Evolutionary conservation across 2,797 vertebrate genomes (phyloP).

Genomic region (Mus spretus): DNA sequence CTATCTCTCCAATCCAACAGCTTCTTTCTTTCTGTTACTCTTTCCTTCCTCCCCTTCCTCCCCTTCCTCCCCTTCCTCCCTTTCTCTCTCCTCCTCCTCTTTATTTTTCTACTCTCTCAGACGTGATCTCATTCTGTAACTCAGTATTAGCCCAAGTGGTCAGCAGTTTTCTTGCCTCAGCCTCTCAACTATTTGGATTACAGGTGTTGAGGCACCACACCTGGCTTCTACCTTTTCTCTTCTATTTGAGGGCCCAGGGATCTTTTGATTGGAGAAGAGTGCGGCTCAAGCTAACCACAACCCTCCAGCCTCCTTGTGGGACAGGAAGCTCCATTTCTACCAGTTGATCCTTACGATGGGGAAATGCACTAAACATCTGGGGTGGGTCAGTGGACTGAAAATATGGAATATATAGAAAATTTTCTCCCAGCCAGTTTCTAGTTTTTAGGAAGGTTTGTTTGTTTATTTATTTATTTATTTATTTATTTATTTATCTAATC

Average conservation of each 20-base stretch:
- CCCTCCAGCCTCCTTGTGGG: not conserved
- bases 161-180: too few relatives aligned
- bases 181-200: not conserved
- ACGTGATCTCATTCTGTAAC: not conserved
- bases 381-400: not conserved
- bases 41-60: not conserved
- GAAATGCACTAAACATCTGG: not conserved
- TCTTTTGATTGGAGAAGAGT: not conserved
- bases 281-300: not conserved
- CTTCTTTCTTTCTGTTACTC: not conserved
- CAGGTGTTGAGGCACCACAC: not conserved
- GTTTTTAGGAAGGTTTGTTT: not conserved
- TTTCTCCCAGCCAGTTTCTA: not conserved
- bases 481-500: not conserved
- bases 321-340: not conserved
- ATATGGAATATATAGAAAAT: not conserved
- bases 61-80: not conserved
- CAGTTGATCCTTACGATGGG: not conserved
- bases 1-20: not conserved
- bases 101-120: not conserved
- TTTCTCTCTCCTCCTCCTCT: not conserved
- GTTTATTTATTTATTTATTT: not conserved
- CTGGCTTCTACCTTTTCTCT: not conserved
- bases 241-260: not conserved
- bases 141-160: not conserved